Evolutionary conservation across 2,888 invertebrate species (phyloP), one percentile per base, ranked within the genome.

Genomic region (Artemia sinica): DNA sequence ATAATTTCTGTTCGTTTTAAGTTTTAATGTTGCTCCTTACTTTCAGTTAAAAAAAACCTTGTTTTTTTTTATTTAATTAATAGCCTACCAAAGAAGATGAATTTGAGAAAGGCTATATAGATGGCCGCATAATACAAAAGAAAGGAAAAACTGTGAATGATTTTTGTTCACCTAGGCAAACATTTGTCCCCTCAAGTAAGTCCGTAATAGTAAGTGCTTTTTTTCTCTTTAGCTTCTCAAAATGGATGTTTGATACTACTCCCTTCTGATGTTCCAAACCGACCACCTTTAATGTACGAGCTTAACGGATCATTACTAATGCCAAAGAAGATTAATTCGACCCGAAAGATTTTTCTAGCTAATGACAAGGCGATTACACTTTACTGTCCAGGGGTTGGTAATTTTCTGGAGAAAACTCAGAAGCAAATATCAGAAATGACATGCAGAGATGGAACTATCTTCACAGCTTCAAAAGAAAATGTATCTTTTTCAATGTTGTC

Each of bases 171-270:
- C 41, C 41, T 41, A 41, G 2, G 41, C 41, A 41, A 41, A 41
- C 41, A 41, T 41, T 41, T 41, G 3, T 41, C 1, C 6, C 1
- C 41, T 4, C 41, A 41, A 41, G 41, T 41, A 41, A 41, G 41
- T 41, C 41, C 5, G 41, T 41, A 41, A 41, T 41, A 5, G 2
- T 41, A 41, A 41, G 3, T 41, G 18, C n/a, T 41, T 6, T 41
- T 41, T 41, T 41, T 41, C 41, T 41, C 41, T 41, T 41, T 41
- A 41, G 41, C 4, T 41, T 41, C 41, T 41, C 41, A 41, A 41
- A 41, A 41, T 41, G 69, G 67, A 10, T 70, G 70, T 66, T 51
- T 66, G n/a, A 48, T 70, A 18, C 66, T 68, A 28, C 49, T 70
- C 63, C 68, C 49, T 28, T 52, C 68, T 2, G 58, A 28, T n/a